A percentile compares a stretch with the other conserved stretches of the same genome.
These are phyloP conservation scores for Xenus cinereus DNA, from an alignment of 2,113 vertebrate species.

Conservation along the genomic window DNA sequence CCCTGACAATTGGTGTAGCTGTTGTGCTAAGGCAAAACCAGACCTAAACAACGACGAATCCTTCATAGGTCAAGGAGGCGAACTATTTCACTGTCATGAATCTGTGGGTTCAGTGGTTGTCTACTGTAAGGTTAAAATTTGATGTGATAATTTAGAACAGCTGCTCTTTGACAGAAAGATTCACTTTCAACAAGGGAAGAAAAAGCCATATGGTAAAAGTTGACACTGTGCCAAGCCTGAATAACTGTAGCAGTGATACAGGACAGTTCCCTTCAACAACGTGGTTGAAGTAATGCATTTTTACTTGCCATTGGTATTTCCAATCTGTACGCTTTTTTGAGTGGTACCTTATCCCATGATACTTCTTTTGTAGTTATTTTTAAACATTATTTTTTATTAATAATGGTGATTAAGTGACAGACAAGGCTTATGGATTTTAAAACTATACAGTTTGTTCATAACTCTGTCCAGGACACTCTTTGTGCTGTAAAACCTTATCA, in stretches of 20 bases:
- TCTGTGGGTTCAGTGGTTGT: conserved; percentile 47
- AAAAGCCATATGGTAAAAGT: conserved; percentile 29
- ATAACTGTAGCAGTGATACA: conserved; percentile 8
- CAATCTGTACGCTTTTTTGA: not conserved
- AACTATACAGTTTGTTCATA: not conserved
- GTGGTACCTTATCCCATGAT: not conserved
- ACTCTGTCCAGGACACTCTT: not conserved
- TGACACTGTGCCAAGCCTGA: not conserved
- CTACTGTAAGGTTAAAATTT: conserved; percentile 42
- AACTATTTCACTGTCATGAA: not conserved
- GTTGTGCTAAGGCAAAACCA: not conserved
- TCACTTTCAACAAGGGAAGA: conserved; percentile 53
- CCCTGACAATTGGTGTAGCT: not conserved
- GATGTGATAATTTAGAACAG: conserved; percentile 67
- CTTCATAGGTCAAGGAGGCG: not conserved
- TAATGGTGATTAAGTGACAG: not conserved
- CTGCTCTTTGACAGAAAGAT: conserved; percentile 59
- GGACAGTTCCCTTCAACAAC: not conserved
- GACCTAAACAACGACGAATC: not conserved
- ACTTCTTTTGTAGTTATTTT: not conserved
- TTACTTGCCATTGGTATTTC: not conserved
- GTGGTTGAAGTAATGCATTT: not conserved
- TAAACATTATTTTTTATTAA: not conserved
- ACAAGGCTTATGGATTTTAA: not conserved
- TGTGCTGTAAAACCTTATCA: not conserved